Percentiles rank a stretch among this genome's conserved stretches.
Evolutionary conservation across 2,113 vertebrate genomes (phyloP).

Genomic region (Carlito syrichta): DNA sequence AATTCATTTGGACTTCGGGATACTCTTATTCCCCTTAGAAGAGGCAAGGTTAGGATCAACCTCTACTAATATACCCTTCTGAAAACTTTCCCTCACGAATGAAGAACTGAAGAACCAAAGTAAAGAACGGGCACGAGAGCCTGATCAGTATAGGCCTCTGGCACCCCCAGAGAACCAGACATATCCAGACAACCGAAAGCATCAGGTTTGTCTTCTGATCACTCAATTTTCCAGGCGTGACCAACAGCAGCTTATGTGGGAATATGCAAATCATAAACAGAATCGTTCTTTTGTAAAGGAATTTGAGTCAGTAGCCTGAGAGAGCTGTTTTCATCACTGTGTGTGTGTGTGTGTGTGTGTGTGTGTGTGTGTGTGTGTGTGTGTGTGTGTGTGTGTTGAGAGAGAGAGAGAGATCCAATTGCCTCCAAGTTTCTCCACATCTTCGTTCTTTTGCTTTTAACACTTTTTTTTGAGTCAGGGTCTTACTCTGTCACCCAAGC

Average conservation of each 20-base stretch:
- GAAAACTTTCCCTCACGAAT: not conserved
- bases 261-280: not conserved
- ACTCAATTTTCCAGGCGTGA: not conserved
- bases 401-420: not conserved
- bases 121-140: not conserved
- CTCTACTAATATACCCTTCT: not conserved
- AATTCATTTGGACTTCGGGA: not conserved
- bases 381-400: not conserved
- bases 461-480: too few species aligned
- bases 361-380: not conserved
- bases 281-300: not conserved
- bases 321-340: not conserved
- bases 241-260: not conserved
- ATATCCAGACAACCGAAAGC: too few species aligned
- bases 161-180: too few species aligned
- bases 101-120: not conserved
- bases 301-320: not conserved
- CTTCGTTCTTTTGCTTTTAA: not conserved
- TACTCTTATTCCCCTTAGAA: not conserved
- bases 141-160: not conserved
- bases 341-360: not conserved
- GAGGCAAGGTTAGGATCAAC: not conserved
- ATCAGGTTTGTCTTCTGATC: not conserved
- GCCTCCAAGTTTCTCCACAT: not conserved
- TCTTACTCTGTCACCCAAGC: too few species aligned